Evolutionary conservation across 2,888 invertebrate genomes (phyloP), one percentile per base, ranked within the genome.

Genomic region (Drosophila mercatorum): DNA sequence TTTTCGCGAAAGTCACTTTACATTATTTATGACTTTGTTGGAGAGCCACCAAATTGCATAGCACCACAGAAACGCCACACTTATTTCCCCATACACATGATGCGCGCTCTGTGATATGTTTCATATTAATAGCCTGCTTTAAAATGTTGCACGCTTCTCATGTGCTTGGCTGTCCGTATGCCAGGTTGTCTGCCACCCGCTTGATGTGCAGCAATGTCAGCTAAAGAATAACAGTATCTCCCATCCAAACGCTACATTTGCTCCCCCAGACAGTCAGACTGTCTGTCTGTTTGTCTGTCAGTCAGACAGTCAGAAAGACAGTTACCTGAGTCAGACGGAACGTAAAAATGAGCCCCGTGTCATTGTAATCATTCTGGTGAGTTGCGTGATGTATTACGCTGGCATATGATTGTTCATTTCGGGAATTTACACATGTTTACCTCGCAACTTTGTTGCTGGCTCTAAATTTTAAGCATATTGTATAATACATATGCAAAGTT

Each of bases 371-470:
- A 47, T 67, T 76, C 61, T 71, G 75, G 46, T 63, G 80, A 61
- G 62, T 53, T 80, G 86, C 72, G 73, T 86, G 86, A 86, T 86
- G 90, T 88, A 86, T 86, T 88, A 88, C 89, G 80, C 72, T 78
- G 69, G 69, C 79, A 62, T 86, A 83, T 89, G 86, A 86, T 89
- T 86, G 86, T 86, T 86, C 86, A 88, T 89, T 89, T 85, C 77
- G 68, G 73, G 79, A 88, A 82, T 89, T 89, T 86, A 85, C 88
- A 88, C 88, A 80, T 86, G 86, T 86, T 89, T 85, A 62, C 26
- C 31, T 28, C 53, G 34, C 8, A 17, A 14, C 22, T 43, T 10
- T 11, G 3, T 22, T 36, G 8, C 43, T 17, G 22, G 43, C 8
- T 11, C 26, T 44, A 22, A 70, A 22, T 52, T 69, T 55, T 61